Conservation (phyloP, 1,140 invertebrate genomes). For the Pseudomyrmex concolor region DNA sequence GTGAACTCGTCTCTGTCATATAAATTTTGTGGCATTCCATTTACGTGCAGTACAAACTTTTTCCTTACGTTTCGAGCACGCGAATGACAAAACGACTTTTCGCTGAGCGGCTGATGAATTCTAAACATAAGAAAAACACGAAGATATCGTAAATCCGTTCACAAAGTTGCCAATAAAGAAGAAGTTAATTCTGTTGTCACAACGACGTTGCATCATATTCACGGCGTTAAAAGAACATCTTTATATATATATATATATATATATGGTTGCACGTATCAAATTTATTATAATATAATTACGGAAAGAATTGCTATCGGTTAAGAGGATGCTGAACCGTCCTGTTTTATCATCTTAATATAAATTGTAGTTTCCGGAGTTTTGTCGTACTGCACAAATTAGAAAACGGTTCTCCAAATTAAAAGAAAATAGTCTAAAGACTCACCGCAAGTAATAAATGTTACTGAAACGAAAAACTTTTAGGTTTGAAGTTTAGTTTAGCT, state of each 20-base stretch:
- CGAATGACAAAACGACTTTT: conserved; percentile 45
- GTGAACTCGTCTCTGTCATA: conserved; percentile 41
- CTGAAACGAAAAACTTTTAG: too few species aligned
- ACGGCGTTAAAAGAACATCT: conserved; percentile 13
- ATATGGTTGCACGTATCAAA: neutral
- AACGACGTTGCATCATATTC: neutral
- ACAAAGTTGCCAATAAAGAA: conserved; percentile 7
- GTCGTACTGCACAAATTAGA: too few species aligned
- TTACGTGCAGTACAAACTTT: conserved; percentile 23
- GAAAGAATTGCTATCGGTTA: neutral
- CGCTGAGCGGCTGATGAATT: conserved; percentile 13
- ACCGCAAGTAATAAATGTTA: too few species aligned
- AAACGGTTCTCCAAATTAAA: too few species aligned
- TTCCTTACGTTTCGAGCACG: neutral
- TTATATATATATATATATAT: too few species aligned
- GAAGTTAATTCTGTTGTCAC: conserved; percentile 27
- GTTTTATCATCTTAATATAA: too few species aligned
- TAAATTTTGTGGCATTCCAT: conserved; percentile 59
- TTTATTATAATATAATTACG: conserved; percentile 17
- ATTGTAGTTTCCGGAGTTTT: too few species aligned
- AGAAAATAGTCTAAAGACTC: too few species aligned
- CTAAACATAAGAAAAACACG: neutral
- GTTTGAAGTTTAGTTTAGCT: too few species aligned
- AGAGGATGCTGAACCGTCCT: too few species aligned
- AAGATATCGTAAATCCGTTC: conserved; percentile 15